phyloP scores from a whole-genome alignment of 2,797 vertebrate genomes.

The Bradypodion pumilum region DNA sequence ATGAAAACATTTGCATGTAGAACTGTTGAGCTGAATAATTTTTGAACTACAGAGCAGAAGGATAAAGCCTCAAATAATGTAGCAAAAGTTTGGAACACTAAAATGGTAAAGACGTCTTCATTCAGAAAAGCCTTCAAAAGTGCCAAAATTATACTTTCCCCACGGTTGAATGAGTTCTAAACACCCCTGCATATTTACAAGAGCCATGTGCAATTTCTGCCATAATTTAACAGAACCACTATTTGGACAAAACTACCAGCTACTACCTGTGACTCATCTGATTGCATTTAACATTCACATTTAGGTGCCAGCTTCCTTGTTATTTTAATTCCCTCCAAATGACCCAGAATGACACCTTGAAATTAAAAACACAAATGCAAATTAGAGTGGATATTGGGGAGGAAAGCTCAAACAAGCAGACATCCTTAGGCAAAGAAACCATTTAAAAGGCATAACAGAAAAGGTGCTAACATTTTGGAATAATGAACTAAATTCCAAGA shows the following conservation, averaged over 20 bases:
- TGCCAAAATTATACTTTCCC: conserved; percentile 18
- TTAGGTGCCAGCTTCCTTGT: conserved; percentile 2
- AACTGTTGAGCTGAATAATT: background rate
- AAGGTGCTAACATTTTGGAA: conserved; percentile 6
- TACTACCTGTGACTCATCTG: conserved; percentile 21
- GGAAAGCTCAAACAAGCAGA: background rate
- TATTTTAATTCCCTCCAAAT: conserved; percentile 3
- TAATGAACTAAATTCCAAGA: background rate
- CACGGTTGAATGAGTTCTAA: conserved; percentile 8
- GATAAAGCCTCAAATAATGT: background rate
- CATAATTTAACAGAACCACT: conserved; percentile 29
- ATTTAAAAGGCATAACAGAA: background rate
- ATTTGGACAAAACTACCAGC: conserved; percentile 27
- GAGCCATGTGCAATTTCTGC: background rate
- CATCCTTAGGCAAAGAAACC: background rate
- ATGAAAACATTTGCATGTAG: background rate
- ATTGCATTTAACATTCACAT: conserved; percentile 13
- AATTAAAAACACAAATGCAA: background rate
- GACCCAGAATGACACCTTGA: background rate
- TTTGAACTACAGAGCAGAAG: conserved; percentile 7
- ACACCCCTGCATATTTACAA: background rate
- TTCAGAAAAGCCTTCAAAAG: conserved; percentile 10
- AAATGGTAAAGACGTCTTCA: background rate
- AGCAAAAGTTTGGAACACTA: background rate
- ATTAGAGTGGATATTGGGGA: background rate